Evolutionary conservation across 2,797 vertebrate genomes (phyloP).

Genomic region (Leptodactylus fallax): DNA sequence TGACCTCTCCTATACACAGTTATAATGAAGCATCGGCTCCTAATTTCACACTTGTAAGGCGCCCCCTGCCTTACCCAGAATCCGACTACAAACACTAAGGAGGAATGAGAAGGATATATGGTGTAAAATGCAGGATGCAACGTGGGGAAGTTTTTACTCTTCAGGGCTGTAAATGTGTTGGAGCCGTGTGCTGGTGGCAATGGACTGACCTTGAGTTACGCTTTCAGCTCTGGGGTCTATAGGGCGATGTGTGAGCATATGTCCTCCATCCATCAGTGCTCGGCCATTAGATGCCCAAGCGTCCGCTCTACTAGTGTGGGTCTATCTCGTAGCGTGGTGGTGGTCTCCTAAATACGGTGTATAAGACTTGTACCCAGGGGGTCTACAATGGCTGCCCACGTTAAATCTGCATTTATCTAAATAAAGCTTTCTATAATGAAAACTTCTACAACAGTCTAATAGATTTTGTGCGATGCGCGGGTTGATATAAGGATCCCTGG

Average conservation of each 20-base stretch:
- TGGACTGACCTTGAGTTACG: conserved; percentile 1
- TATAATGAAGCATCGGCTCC: conserved; percentile 9
- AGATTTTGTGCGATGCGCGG: too few relatives aligned
- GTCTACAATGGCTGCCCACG: too few relatives aligned
- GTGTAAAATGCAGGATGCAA: not conserved
- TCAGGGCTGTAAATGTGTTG: conserved; percentile 2
- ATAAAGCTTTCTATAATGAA: too few relatives aligned
- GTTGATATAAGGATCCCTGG: too few relatives aligned
- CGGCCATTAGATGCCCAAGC: not conserved
- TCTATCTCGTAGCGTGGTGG: not conserved
- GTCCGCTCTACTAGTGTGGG: too few relatives aligned
- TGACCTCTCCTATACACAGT: not conserved
- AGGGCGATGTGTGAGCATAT: not conserved
- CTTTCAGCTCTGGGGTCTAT: not conserved
- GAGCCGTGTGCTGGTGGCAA: not conserved
- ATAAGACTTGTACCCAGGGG: too few relatives aligned
- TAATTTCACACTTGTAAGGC: conserved; percentile 53
- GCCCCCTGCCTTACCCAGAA: not conserved
- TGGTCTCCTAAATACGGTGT: too few relatives aligned
- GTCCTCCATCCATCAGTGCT: not conserved
- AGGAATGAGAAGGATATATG: not conserved
- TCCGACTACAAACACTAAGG: not conserved
- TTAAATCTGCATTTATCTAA: too few relatives aligned
- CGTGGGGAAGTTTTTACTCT: not conserved
- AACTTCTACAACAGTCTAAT: too few relatives aligned